Evolutionary conservation across 2,113 vertebrate species (phyloP).

Genomic region (Platysternon megacephalum): DNA sequence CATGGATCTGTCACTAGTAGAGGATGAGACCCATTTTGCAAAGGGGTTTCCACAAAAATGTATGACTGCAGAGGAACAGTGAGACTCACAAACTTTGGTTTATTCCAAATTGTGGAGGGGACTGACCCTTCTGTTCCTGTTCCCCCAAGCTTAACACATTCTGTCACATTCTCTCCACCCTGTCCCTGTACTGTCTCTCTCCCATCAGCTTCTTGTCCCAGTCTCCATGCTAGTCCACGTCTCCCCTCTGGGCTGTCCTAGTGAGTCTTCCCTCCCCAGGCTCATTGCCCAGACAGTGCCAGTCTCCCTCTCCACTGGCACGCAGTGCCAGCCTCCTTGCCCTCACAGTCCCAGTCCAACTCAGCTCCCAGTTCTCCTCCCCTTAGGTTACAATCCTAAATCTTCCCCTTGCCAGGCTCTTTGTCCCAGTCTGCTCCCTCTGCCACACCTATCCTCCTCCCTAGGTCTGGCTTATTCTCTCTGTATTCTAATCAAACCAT

Average conservation of each 20-base stretch:
- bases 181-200: not conserved
- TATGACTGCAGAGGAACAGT: not conserved
- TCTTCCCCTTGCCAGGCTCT: not conserved
- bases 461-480: not conserved
- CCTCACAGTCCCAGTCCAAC: no score
- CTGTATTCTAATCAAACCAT: fast-evolving
- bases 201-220: not conserved
- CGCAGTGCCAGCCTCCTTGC: no score
- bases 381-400: not conserved
- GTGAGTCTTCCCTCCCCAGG: no score
- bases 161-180: not conserved
- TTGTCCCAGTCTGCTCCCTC: not conserved
- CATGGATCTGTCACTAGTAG: not conserved
- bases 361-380: not conserved
- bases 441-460: no score
- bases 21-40: not conserved
- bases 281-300: no score
- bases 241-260: not conserved
- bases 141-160: not conserved
- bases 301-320: no score
- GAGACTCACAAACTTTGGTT: not conserved
- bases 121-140: not conserved
- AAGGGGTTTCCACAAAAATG: not conserved
- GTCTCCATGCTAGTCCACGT: not conserved
- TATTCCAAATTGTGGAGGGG: not conserved